Percentiles rank a stretch among this genome's conserved stretches.
Evolutionary conservation across 92 coral and sea anemone species (phyloP).

Genomic region (Phenganax subtilis): DNA sequence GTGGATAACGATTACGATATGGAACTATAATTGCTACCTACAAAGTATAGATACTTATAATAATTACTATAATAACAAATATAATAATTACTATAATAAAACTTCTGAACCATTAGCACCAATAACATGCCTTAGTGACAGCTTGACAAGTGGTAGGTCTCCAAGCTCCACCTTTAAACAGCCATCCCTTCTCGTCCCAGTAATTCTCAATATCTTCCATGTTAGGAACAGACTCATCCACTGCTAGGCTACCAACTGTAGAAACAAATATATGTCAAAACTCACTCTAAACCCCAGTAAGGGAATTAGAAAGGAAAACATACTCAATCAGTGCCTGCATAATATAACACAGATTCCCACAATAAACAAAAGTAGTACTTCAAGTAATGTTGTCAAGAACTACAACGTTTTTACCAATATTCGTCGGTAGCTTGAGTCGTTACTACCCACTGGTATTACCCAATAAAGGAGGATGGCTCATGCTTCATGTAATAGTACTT

Average conservation of each 20-base stretch:
- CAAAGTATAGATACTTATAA: neutral
- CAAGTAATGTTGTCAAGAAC: too few relatives aligned
- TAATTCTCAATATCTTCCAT: constrained; percentile 79
- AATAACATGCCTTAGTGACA: constrained; percentile 57
- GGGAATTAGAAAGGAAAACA: neutral
- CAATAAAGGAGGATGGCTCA: too few relatives aligned
- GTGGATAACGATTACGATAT: constrained; percentile 76
- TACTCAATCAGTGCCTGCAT: too few relatives aligned
- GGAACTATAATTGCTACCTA: constrained; percentile 82
- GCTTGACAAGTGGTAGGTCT: constrained; percentile 79
- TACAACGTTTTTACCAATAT: too few relatives aligned
- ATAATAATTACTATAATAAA: neutral
- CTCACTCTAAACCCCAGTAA: neutral
- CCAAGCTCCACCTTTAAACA: constrained; percentile 78
- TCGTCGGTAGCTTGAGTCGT: too few relatives aligned
- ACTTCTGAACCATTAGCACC: neutral
- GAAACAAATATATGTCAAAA: neutral
- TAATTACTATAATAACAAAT: neutral
- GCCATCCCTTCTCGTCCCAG: constrained; percentile 68
- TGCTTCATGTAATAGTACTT: too few relatives aligned
- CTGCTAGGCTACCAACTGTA: constrained; percentile 76
- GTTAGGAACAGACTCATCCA: constrained; percentile 61
- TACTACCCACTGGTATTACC: too few relatives aligned
- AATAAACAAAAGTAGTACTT: too few relatives aligned
- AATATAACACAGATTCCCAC: too few relatives aligned